Evolutionary conservation across 2,113 vertebrate genomes (phyloP).

Genomic region (Lophura nycthemera): DNA sequence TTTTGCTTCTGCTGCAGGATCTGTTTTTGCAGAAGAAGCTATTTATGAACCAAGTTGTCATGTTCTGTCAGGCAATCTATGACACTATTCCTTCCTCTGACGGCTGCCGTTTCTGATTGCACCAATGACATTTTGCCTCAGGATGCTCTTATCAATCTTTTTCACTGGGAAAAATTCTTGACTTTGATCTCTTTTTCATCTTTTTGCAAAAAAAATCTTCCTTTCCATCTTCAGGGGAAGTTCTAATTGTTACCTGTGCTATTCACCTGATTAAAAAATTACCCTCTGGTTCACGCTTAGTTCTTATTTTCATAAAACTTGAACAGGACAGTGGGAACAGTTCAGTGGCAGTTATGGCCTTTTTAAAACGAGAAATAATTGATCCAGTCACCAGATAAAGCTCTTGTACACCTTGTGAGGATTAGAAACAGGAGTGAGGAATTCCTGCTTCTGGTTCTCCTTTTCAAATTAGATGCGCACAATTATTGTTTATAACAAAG

Average conservation of each 20-base stretch:
- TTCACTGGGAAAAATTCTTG: not conserved
- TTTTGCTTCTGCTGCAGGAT: conserved; percentile 37
- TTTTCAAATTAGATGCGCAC: not conserved
- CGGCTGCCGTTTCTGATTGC: conserved; percentile 19
- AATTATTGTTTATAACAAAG: not conserved
- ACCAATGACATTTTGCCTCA: conserved; percentile 27
- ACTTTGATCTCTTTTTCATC: conserved; percentile 12
- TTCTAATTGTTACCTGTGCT: not conserved
- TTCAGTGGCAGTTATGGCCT: not conserved
- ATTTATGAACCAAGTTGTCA: conserved; percentile 60
- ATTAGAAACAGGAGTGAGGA: not conserved
- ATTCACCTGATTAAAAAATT: not conserved
- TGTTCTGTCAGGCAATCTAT: conserved; percentile 47
- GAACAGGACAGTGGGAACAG: not conserved
- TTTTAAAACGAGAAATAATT: not conserved
- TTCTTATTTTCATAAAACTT: not conserved
- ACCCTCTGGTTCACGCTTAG: not conserved
- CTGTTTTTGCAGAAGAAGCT: conserved; percentile 47
- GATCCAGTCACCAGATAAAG: not conserved
- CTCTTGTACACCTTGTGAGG: not conserved
- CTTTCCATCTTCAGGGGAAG: not conserved
- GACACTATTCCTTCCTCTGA: conserved; percentile 35
- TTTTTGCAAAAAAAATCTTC: not conserved
- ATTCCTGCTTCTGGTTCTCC: not conserved
- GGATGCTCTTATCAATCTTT: not conserved